Conservation (phyloP, 2,888 invertebrate genomes). For the Tachina grossa region DNA sequence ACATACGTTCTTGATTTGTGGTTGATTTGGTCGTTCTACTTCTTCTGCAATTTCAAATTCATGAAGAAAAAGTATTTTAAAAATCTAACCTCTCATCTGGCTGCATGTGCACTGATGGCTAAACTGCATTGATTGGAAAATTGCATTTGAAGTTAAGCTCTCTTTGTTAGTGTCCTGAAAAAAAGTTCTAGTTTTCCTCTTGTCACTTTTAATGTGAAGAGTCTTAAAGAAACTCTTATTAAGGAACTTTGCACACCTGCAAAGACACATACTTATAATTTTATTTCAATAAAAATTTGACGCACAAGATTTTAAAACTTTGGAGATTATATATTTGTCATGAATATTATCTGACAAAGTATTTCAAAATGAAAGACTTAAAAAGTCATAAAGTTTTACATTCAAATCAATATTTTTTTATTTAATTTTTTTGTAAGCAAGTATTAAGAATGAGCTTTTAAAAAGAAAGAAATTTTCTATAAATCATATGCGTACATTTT, state of each 20-base stretch:
- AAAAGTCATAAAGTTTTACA: constrained; percentile 34
- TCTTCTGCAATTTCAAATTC: constrained; percentile 26
- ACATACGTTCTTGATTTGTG: constrained; percentile 25
- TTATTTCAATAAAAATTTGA: neutral
- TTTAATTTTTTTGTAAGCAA: neutral
- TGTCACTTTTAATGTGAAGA: constrained; percentile 35
- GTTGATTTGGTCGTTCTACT: constrained; percentile 31
- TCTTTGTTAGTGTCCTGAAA: constrained; percentile 3
- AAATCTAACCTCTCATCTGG: constrained; percentile 46
- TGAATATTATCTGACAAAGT: constrained; percentile 50
- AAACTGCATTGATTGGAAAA: constrained; percentile 32
- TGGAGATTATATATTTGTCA: constrained; percentile 44
- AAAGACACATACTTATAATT: neutral
- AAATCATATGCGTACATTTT: neutral
- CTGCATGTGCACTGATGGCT: constrained; percentile 13
- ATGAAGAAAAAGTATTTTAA: constrained; percentile 47
- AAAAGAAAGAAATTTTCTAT: neutral
- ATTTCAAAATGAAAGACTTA: constrained; percentile 32
- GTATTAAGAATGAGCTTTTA: constrained; percentile 6
- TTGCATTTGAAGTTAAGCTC: constrained; percentile 38
- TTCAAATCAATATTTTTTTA: constrained; percentile 27
- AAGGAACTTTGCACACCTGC: neutral
- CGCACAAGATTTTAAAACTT: constrained; percentile 22
- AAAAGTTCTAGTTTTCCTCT: constrained; percentile 10
- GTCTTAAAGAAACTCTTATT: constrained; percentile 12